phyloP scores from a whole-genome alignment of 1,140 invertebrate genomes.

The Heterodera schachtii region DNA sequence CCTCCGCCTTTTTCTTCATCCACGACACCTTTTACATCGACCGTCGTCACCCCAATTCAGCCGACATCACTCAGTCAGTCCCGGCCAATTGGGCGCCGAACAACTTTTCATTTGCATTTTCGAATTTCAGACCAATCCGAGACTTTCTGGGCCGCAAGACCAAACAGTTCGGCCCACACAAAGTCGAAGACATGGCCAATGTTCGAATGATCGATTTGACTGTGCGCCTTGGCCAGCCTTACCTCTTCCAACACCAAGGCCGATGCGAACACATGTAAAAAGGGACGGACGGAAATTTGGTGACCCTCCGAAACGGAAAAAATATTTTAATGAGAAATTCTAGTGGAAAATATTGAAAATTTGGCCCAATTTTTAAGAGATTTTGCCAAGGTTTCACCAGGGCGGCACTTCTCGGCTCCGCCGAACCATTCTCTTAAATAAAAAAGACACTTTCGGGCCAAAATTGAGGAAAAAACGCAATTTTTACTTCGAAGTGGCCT shows the following conservation, averaged over 20 bases:
- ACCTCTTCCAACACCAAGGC: slow-evolving; percentile 67
- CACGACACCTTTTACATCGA: slow-evolving; percentile 69
- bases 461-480: no score
- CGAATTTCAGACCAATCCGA: slow-evolving; percentile 58
- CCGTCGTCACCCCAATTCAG: slow-evolving; percentile 55
- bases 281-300: no score
- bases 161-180: slow-evolving; percentile 49
- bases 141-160: slow-evolving; percentile 63
- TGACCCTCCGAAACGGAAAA: no score
- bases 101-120: slow-evolving; percentile 5
- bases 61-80: slow-evolving; percentile 65
- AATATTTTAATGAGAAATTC: no score
- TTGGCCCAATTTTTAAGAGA: no score
- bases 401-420: no score
- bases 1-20: slow-evolving; percentile 67
- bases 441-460: no score
- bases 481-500: no score
- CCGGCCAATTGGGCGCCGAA: neutral
- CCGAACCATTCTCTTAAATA: no score
- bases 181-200: slow-evolving; percentile 64
- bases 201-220: slow-evolving; percentile 66
- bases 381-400: no score
- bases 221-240: slow-evolving; percentile 67
- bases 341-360: no score
- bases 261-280: slow-evolving; percentile 68